phyloP scores from a whole-genome alignment of 1,140 invertebrate genomes.

The Drosophila suzukii region DNA sequence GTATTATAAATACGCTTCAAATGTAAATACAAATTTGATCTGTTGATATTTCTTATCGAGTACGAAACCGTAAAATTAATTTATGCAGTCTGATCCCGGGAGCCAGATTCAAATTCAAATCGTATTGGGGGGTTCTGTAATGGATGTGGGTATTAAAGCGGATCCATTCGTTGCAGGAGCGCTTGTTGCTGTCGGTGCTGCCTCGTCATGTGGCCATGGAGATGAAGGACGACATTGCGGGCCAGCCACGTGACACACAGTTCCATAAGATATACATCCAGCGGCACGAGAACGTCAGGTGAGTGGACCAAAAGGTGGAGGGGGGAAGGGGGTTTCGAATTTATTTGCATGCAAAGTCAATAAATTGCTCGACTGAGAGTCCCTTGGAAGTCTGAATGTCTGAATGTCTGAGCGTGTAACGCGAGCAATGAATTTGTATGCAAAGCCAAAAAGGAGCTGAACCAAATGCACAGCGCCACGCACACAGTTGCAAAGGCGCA shows the following conservation, averaged over 20 bases:
- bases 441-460: constrained; percentile 59
- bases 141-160: constrained; percentile 28
- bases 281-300: constrained; percentile 98
- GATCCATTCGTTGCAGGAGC: constrained; percentile 88
- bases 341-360: constrained; percentile 80
- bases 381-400: constrained; percentile 7
- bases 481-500: constrained; percentile 30
- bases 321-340: constrained; percentile 31
- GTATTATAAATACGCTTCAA: no score
- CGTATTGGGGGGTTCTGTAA: constrained; percentile 6
- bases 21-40: no score
- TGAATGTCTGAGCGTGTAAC: constrained; percentile 49
- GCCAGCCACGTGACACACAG: constrained; percentile 94
- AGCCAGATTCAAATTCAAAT: constrained; percentile 22
- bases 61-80: constrained; percentile 2
- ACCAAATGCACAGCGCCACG: constrained; percentile 46
- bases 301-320: constrained; percentile 54
- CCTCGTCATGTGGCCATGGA: constrained; percentile 98
- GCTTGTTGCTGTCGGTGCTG: constrained; percentile 95
- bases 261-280: constrained; percentile 99
- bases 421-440: constrained; percentile 72
- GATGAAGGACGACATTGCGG: constrained; percentile 98
- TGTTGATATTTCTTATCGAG: neutral
- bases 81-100: neutral
- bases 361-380: constrained; percentile 65